Percentiles rank a stretch among this genome's conserved stretches.
phyloP scores from a whole-genome alignment of 1,140 invertebrate species.

The Eurosta solidaginis region DNA sequence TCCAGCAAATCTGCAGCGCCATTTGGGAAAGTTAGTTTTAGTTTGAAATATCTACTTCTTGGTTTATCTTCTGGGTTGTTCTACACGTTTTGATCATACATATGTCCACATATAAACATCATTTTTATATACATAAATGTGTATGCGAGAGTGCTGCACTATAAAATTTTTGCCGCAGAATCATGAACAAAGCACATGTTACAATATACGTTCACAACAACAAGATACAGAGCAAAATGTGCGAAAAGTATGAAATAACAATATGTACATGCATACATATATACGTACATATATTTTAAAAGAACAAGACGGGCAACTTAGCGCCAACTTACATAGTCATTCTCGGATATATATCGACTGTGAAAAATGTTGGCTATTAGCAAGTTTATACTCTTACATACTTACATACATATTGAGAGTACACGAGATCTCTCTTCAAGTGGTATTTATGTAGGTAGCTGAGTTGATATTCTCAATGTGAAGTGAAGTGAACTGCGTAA shows the following conservation, averaged over 20 bases:
- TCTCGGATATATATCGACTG: neutral
- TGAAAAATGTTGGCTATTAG: constrained; percentile 32
- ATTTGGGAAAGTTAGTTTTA: no score
- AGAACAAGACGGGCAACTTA: neutral
- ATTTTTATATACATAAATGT: no score
- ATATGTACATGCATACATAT: neutral
- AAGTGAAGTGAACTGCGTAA: neutral
- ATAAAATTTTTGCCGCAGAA: neutral
- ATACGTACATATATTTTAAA: no score
- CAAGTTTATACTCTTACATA: constrained; percentile 6
- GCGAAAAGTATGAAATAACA: constrained; percentile 1
- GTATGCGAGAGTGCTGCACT: neutral
- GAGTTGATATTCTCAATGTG: no score
- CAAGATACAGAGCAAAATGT: neutral
- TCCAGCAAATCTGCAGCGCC: no score
- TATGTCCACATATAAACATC: no score
- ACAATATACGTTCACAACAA: neutral
- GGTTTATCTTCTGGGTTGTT: no score
- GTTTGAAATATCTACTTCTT: no score
- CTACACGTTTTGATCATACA: no score
- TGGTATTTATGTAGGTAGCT: neutral
- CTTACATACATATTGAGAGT: neutral
- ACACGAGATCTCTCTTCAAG: neutral
- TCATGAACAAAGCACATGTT: constrained; percentile 8
- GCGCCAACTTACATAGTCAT: neutral